A percentile compares a stretch with the other conserved stretches of the same genome.
phyloP scores from a whole-genome alignment of 2,888 invertebrate genomes.

The Gortyna flavago region DNA sequence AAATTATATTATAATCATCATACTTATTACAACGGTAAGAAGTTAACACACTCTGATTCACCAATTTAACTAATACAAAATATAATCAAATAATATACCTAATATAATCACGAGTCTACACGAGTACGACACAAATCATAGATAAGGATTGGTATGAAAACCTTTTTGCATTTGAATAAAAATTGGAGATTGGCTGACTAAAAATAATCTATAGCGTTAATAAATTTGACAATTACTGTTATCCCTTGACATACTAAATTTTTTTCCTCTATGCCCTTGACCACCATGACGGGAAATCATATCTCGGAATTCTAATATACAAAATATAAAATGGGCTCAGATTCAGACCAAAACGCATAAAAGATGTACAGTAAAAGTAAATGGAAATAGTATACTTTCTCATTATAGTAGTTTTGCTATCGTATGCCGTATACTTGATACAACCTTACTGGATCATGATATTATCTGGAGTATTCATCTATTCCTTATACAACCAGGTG shows the following conservation, averaged over 20 bases:
- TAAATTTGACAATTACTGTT: slow-evolving; percentile 32
- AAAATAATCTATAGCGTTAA: slow-evolving; percentile 5
- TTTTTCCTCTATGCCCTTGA: too few relatives aligned
- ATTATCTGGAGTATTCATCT: slow-evolving; percentile 72
- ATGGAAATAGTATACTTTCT: slow-evolving; percentile 86
- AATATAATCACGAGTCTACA: neutral
- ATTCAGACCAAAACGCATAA: slow-evolving; percentile 46
- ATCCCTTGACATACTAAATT: neutral
- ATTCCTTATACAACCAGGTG: slow-evolving; percentile 74
- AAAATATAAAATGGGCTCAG: slow-evolving; percentile 41
- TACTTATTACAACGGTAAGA: neutral
- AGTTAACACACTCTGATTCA: neutral
- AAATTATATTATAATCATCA: neutral
- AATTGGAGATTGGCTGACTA: neutral
- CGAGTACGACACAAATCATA: slow-evolving; percentile 1
- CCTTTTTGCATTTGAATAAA: slow-evolving; percentile 23
- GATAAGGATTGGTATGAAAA: neutral
- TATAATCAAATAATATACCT: too few relatives aligned
- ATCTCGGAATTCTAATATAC: neutral
- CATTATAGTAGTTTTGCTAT: slow-evolving; percentile 71
- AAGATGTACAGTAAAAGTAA: slow-evolving; percentile 75
- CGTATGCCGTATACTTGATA: slow-evolving; percentile 79
- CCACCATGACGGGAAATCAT: slow-evolving; percentile 13
- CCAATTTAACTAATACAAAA: slow-evolving; percentile 7
- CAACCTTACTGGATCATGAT: slow-evolving; percentile 83